Percentiles rank a stretch among this genome's conserved stretches.
phyloP scores from a whole-genome alignment of 2,888 invertebrate species.

The Drosophila longiperda region DNA sequence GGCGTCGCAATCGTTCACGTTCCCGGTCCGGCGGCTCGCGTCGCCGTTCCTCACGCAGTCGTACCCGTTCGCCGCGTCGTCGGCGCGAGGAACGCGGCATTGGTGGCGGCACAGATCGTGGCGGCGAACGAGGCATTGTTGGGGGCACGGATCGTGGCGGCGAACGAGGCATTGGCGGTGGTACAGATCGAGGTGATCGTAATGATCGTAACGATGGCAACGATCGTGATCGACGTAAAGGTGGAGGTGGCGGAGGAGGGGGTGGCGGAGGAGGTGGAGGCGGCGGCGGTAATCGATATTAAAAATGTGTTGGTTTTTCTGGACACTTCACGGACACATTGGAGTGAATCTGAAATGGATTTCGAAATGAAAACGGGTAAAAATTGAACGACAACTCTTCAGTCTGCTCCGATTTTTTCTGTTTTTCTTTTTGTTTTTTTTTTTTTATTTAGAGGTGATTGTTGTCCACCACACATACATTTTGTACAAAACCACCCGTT shows the following conservation, averaged over 20 bases:
- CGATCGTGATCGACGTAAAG: conserved; percentile 72
- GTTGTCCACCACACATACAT: conserved; percentile 57
- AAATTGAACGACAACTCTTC: conserved; percentile 40
- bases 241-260: conserved; percentile 50
- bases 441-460: conserved; percentile 27
- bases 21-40: conserved; percentile 81
- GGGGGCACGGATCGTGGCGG: conserved; percentile 69
- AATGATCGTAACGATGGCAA: conserved; percentile 54
- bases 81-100: conserved; percentile 67
- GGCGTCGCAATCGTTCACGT: conserved; percentile 86
- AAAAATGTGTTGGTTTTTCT: conserved; percentile 32
- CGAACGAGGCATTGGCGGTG: conserved; percentile 63
- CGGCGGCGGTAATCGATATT: conserved; percentile 62
- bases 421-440: conserved; percentile 41
- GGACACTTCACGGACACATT: conserved; percentile 6
- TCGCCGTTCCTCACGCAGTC: conserved; percentile 83
- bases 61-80: conserved; percentile 73
- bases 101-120: conserved; percentile 66
- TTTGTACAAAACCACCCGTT: conserved; percentile 69
- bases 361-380: conserved; percentile 35
- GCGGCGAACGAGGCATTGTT: conserved; percentile 62
- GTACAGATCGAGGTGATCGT: conserved; percentile 53
- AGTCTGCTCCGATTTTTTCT: conserved; percentile 37
- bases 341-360: conserved; percentile 14
- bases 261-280: conserved; percentile 46